Conservation (phyloP, 1,140 invertebrate genomes). For the Acarapis woodi region DNA sequence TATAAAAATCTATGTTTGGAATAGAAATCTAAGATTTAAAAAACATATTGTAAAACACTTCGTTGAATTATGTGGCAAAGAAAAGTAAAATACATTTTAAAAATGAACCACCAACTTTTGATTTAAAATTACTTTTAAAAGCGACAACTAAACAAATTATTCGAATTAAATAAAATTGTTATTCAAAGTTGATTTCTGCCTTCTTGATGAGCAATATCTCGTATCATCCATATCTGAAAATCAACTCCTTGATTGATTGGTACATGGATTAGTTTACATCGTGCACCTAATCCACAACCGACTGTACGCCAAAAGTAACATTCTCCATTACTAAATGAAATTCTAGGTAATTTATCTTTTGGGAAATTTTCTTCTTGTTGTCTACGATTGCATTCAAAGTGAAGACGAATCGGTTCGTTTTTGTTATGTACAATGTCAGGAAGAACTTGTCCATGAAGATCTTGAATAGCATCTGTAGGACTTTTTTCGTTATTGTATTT, state of each 20-base stretch:
- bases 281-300: neutral
- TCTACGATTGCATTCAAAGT: neutral
- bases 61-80: no score
- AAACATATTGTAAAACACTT: no score
- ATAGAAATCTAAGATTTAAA: no score
- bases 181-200: no score
- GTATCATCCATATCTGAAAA: conserved; percentile 4
- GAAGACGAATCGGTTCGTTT: neutral
- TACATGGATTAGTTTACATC: neutral
- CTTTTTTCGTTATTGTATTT: neutral
- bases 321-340: neutral
- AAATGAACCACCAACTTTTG: no score
- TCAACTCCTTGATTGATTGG: conserved; percentile 1
- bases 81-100: no score
- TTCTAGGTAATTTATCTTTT: neutral
- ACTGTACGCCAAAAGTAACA: conserved; percentile 3
- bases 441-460: neutral
- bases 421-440: neutral
- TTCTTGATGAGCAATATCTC: no score
- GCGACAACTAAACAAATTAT: no score
- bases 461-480: neutral
- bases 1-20: no score
- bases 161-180: no score
- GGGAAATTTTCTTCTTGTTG: neutral
- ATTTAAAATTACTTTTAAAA: no score